phyloP scores from a whole-genome alignment of 92 coral and sea anemone genomes.

The Umimayanthus kanabou region DNA sequence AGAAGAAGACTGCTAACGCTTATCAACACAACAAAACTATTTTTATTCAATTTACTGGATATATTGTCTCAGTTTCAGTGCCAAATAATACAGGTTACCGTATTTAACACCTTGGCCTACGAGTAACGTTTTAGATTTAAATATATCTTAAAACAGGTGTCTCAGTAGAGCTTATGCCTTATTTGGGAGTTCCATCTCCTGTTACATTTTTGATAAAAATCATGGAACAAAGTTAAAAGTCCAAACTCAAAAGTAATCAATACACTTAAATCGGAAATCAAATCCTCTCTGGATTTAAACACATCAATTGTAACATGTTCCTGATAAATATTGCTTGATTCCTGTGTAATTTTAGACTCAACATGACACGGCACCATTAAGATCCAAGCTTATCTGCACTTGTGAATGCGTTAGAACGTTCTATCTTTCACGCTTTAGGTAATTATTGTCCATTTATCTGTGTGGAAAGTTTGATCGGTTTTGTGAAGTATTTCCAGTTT shows the following conservation, averaged over 20 bases:
- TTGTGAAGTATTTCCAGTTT: neutral
- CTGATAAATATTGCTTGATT: neutral
- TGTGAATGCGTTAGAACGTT: neutral
- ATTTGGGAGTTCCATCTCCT: neutral
- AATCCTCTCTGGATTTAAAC: neutral
- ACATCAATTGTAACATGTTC: neutral
- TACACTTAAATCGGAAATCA: slow-evolving; percentile 21
- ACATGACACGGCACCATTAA: slow-evolving; percentile 4
- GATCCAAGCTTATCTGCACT: neutral
- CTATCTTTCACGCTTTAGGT: neutral
- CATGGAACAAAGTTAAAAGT: neutral
- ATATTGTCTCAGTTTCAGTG: neutral
- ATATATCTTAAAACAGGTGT: neutral
- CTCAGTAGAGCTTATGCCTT: neutral
- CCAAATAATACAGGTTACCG: too few species aligned
- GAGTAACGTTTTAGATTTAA: neutral
- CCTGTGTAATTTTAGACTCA: slow-evolving; percentile 18
- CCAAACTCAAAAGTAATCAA: neutral
- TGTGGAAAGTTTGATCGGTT: neutral
- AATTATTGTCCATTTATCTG: neutral
- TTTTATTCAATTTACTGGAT: neutral
- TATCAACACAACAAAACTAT: neutral
- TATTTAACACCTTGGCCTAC: too few species aligned
- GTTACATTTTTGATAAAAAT: neutral
- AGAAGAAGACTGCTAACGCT: neutral